Evolutionary conservation across 2,797 vertebrate genomes (phyloP), one percentile per base, ranked within the genome.

Genomic region (Enteromius viviparus): DNA sequence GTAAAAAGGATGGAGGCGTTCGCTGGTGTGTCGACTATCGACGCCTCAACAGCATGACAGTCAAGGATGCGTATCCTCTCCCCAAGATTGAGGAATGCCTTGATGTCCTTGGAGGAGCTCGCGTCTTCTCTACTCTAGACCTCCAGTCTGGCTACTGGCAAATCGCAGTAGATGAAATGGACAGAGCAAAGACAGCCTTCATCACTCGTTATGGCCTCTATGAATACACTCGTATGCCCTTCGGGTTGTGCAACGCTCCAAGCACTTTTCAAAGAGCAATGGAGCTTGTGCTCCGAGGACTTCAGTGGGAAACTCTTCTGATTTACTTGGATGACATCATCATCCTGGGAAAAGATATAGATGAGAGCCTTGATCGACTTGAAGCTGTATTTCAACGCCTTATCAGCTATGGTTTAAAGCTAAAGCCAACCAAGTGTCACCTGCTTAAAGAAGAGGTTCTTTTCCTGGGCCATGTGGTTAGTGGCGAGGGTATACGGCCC

Each of bases 291-390:
- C 89, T 93, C 87, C 87, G 87, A 89, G 92, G 87, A 83, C 82
- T 89, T 89, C 91, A 89, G 81, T 84, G 80, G 83, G 77, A 91
- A 90, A 93, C 89, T 85, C 89, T 91, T 87, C 91, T 89, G 0
- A 88, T 92, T 89, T 92, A 92, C 90, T 40, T 40, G 40, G 40
- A 40, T 87, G 89, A 91, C 89, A 90, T 92, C 83, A 92, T 92
- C 89, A 90, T 91, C 89, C 90, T 91, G 45, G 91, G 88, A 78
- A 93, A 81, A 87, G 87, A 89, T 86, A 89, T 93, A 87, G 90
- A 93, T 84, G 26, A 81, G 5, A 78, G 58, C 78, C 49, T 34
- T 37, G 32, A 55, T 47, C 23, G 9, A 7, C 60, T 82, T 17
- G 7, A 55, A 26, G 34, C 7, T 12, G 3, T 68, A 17, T 80